These are phyloP conservation scores for Gymnocypris eckloni DNA, from an alignment of 2,797 vertebrate species.

Conservation along the genomic window DNA sequence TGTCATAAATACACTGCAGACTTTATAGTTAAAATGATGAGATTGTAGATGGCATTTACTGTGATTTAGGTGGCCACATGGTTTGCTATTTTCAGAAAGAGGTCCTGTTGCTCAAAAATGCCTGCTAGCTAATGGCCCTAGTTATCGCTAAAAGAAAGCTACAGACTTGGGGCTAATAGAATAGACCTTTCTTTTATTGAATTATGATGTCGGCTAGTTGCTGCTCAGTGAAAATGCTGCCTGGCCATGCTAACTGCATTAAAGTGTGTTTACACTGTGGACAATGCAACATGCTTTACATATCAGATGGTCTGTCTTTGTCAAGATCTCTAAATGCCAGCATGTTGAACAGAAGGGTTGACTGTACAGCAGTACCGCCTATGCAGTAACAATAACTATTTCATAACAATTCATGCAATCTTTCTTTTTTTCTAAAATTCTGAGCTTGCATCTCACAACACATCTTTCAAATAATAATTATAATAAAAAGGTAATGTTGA, in stretches of 20 bases:
- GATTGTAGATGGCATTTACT: conserved; percentile 41
- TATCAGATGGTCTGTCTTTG: conserved; percentile 39
- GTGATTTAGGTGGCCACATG: conserved; percentile 10
- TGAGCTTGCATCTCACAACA: no score
- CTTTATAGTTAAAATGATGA: conserved; percentile 38
- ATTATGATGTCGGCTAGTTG: conserved; percentile 42
- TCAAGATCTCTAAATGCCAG: conserved; percentile 16
- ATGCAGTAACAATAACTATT: conserved; percentile 2
- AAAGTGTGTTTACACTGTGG: conserved; percentile 41
- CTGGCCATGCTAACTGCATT: conserved; percentile 43
- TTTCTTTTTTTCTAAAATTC: neutral
- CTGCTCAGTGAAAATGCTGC: conserved; percentile 51
- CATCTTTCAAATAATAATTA: no score
- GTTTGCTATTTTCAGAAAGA: conserved; percentile 60
- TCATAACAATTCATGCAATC: conserved; percentile 46
- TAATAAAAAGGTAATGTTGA: no score
- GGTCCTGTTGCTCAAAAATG: conserved; percentile 49
- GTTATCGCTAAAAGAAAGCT: conserved; percentile 43
- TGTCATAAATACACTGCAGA: conserved; percentile 3
- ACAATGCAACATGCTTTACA: conserved; percentile 20
- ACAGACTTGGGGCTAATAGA: conserved; percentile 56
- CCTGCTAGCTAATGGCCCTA: conserved; percentile 56
- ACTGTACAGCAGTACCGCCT: conserved; percentile 22
- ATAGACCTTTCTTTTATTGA: conserved; percentile 59
- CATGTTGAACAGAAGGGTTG: conserved; percentile 46